Evolutionary conservation across 2,888 invertebrate genomes (phyloP), one percentile per base, ranked within the genome.

Genomic region (Andrena marginata): DNA sequence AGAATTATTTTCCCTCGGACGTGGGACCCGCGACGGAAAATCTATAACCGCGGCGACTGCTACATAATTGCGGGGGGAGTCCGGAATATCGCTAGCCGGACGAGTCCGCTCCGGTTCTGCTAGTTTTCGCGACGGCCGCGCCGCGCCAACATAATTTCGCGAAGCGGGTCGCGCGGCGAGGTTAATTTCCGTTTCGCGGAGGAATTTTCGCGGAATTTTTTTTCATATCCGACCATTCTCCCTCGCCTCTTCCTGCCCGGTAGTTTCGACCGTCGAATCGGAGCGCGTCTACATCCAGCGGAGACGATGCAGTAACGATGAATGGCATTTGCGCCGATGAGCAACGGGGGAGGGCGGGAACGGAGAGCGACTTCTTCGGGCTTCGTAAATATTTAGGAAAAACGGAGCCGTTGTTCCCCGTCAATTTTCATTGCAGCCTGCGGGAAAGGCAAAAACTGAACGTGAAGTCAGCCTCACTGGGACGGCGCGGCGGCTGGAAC

Each of bases 61-160:
- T 59, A 62, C 75, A 67, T 84, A 83, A 85, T 81, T 86, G 79
- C 80, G 65, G 13, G 49, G 64, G n/a, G 54, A 78, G 62, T 13
- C 63, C 62, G 76, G 65, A 80, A 76, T 77, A 83, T 64, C 68
- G 26, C 67, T 68, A 20, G 8, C 65, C 56, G 76, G n/a, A 76
- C 77, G 80, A 77, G 71, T 71, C 33, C 33, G 35, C 35, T 29
- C 49, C 31, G 42, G 56, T 42, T 68, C 20, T 8, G n/a, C 56
- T n/a, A 59, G 26, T 70, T 60, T 35, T 49, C 31, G 42, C 51
- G 29, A 7, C 56, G 13, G 4, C 42, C 13, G 42, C 42, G 13
- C 13, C 42, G 16, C 42, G 16, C 71, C 49, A 42, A 5, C 29
- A 48, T 68, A 72, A 77, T 77, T 75, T 70, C 74, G 42, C 1